These are phyloP conservation scores for Melanostoma scalare DNA, from an alignment of 2,888 invertebrate genomes.

Conservation along the genomic window DNA sequence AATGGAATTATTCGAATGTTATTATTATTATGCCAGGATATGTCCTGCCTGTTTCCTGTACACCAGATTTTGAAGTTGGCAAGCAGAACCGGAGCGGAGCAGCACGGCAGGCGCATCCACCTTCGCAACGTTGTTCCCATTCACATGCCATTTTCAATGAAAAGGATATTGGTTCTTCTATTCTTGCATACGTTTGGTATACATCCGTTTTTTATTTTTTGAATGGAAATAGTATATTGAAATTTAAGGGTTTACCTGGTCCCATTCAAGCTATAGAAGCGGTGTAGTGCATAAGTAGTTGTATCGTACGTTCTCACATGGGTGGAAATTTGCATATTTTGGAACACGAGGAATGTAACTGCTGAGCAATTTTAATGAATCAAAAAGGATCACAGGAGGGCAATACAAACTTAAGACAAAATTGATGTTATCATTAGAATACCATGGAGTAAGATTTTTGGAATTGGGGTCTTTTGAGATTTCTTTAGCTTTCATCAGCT, in stretches of 20 bases:
- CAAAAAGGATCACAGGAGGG: no score
- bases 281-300: no score
- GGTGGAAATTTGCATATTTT: no score
- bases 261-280: background rate
- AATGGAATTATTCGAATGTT: conserved; percentile 66
- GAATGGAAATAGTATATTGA: background rate
- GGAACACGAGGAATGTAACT: no score
- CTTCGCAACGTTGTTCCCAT: background rate
- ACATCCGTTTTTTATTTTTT: conserved; percentile 2
- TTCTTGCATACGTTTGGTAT: background rate
- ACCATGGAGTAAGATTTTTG: no score
- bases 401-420: no score
- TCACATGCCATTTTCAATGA: conserved; percentile 32
- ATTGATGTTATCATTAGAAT: no score
- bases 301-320: no score
- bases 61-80: conserved; percentile 27
- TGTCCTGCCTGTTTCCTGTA: conserved; percentile 22
- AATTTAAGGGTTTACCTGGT: conserved; percentile 8
- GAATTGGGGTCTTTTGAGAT: no score
- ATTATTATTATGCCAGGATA: conserved; percentile 59
- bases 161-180: conserved; percentile 29
- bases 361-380: no score
- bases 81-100: background rate
- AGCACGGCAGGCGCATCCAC: background rate
- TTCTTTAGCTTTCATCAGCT: no score